Conservation (phyloP, 92 coral and sea anemone genomes). For the Hydrozoanthus gracilis region DNA sequence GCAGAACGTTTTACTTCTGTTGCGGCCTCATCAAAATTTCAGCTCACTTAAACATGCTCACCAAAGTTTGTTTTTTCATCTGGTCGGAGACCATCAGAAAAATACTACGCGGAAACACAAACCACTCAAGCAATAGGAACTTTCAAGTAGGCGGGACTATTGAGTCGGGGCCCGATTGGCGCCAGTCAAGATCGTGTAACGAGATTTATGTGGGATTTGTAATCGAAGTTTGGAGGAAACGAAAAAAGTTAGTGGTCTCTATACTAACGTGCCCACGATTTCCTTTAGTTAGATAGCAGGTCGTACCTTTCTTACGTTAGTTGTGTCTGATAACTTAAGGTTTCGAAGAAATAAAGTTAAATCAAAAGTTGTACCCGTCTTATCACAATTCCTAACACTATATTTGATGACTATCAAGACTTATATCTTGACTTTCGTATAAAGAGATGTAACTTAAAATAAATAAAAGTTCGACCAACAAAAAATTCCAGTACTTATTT, state of each 20-base stretch:
- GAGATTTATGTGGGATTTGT: neutral
- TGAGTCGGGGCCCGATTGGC: slow-evolving; percentile 1
- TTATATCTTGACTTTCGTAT: neutral
- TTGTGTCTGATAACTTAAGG: neutral
- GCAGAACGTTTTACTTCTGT: neutral
- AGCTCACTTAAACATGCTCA: neutral
- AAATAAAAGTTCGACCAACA: neutral
- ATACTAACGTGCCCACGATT: neutral
- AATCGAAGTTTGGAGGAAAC: neutral
- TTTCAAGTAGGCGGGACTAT: slow-evolving; percentile 43
- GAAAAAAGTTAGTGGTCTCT: neutral
- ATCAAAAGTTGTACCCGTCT: neutral
- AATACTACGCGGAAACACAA: slow-evolving; percentile 38
- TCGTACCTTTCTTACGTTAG: neutral
- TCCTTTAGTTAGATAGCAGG: neutral
- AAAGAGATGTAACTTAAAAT: neutral
- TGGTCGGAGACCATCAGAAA: slow-evolving; percentile 41
- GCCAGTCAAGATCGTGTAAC: neutral
- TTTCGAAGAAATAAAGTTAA: neutral
- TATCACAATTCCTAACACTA: neutral
- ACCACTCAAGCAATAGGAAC: slow-evolving; percentile 30
- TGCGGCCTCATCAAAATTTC: slow-evolving; percentile 26
- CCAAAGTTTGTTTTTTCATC: slow-evolving; percentile 43
- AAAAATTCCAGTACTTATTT: neutral
- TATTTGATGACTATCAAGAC: no score